Percentiles rank a stretch among this genome's conserved stretches.
Conservation (phyloP, 2,888 invertebrate genomes). For the Chaetoderma sp. region DNA sequence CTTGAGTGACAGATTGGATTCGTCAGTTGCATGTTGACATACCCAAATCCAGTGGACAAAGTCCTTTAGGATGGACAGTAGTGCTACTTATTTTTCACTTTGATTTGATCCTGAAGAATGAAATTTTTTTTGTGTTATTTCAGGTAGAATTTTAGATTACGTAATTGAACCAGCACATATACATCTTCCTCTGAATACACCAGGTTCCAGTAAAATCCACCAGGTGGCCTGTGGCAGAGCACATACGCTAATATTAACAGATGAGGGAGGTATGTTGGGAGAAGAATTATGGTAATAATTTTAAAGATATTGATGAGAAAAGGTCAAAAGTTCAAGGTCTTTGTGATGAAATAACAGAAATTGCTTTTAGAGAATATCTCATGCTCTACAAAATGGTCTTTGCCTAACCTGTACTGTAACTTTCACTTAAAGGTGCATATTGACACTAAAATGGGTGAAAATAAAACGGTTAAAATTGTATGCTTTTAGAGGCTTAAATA, state of each 20-base stretch:
- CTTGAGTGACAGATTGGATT: too few relatives aligned
- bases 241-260: conserved; percentile 84
- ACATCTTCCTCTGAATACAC: conserved; percentile 56
- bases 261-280: conserved; percentile 82
- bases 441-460: too few relatives aligned
- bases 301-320: too few relatives aligned
- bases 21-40: neutral
- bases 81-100: too few relatives aligned
- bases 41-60: neutral
- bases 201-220: conserved; percentile 50
- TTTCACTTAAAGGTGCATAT: too few relatives aligned
- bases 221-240: conserved; percentile 86
- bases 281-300: conserved; percentile 46
- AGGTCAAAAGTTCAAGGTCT: too few relatives aligned
- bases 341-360: neutral
- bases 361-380: neutral
- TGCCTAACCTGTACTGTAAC: too few relatives aligned
- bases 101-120: too few relatives aligned
- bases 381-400: neutral
- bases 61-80: too few relatives aligned
- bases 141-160: conserved; percentile 60
- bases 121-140: conserved; percentile 5
- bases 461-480: too few relatives aligned
- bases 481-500: too few relatives aligned
- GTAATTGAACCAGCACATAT: conserved; percentile 66